Base-by-base conservation (phyloP, 1,140 invertebrate species). In the Trissolcus basalis region DNA sequence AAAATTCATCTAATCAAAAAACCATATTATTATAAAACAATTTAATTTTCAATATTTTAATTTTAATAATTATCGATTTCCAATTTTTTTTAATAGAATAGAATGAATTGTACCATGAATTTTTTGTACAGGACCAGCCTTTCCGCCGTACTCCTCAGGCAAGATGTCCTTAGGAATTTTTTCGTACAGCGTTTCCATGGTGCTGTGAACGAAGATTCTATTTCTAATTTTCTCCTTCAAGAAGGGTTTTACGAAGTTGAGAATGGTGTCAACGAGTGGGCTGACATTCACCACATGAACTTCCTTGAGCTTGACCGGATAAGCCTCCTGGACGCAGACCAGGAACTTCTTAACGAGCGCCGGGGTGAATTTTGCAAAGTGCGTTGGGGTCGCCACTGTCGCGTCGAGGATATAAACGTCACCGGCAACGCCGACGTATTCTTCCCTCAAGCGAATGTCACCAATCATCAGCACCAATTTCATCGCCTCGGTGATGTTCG, bases 211-310 rank as follows among this genome's bases (percentile, higher is more conserved):
- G 78, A 92, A 92, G 72, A 96, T 94, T 73, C 95, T 90, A 81
- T 94, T 93, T 67, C 92, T 90, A 55, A 96, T 95, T 85, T 96
- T 96, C 79, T 96, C 94, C 81, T 95, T 95, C 11, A 96, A 87
- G 84, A 96, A 95, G 0, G 94, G 94, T 83, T 94, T 95, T 0
- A 95, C 93, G 82, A 95, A 94, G 77, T 92, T 95, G 27, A 95
- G 90, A 59, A 96, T 94, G 10, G 93, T 92, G 70, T 96, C 94
- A 4, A 96, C 93, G 7, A 95, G 80, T 0, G 94, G 92, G 6
- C 93, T 94, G 4, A 94, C 93, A 82, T 96, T 95, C n/a, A 96
- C 90, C 5, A 96, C 91, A 81, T 96, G 94, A 27, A 96, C 93
- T 85, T 95, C 93, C 80, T 96, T 96, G 41, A 96, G 86, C 82